These are phyloP conservation scores for Gobionotothen gibberifrons DNA, from an alignment of 2,797 vertebrate genomes.

Conservation along the genomic window DNA sequence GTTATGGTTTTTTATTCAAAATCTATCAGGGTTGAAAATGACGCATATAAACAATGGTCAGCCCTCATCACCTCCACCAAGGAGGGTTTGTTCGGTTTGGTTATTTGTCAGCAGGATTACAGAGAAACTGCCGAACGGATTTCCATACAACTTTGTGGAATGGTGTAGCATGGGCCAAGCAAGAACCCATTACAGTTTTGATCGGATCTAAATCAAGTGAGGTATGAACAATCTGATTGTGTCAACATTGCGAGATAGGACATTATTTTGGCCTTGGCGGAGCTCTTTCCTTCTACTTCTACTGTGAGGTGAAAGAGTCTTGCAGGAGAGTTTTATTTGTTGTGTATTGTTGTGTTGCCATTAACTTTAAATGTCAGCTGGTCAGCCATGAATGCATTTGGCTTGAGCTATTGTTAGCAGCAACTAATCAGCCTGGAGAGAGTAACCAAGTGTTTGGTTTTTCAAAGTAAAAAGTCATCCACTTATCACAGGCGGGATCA, in stretches of 20 bases:
- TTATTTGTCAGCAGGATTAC: no score
- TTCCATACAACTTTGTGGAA: no score
- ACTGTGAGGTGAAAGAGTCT: background rate
- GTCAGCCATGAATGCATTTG: constrained; percentile 7
- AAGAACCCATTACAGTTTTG: no score
- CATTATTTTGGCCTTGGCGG: no score
- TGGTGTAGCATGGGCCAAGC: no score
- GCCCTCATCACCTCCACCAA: no score
- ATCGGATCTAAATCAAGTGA: no score
- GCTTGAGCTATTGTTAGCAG: background rate
- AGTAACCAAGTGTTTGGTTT: constrained; percentile 11
- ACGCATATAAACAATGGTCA: background rate
- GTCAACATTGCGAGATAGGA: no score
- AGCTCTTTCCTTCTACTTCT: background rate
- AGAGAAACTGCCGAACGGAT: no score
- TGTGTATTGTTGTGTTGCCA: constrained; percentile 6
- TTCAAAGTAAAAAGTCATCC: constrained; percentile 28
- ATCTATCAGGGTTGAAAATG: background rate
- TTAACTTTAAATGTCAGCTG: constrained; percentile 8
- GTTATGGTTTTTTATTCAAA: background rate
- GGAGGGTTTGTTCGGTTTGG: no score
- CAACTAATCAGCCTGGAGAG: constrained; percentile 1
- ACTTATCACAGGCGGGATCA: constrained; percentile 35
- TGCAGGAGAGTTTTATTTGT: background rate
- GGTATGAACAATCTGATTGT: no score